These are phyloP conservation scores for Globia sparganii DNA, from an alignment of 2,888 invertebrate genomes.

Conservation along the genomic window DNA sequence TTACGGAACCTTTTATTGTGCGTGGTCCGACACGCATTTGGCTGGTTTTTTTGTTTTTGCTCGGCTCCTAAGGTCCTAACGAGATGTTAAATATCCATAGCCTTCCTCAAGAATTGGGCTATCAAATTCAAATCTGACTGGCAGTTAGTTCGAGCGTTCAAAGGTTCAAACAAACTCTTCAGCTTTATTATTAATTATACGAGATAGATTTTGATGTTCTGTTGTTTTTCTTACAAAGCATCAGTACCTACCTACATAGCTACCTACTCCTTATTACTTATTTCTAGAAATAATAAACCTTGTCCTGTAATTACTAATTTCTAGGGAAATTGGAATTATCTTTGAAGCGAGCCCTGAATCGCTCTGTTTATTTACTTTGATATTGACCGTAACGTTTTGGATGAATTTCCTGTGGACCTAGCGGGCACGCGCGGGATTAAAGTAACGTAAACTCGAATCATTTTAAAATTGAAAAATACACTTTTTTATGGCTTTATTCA, in stretches of 20 bases:
- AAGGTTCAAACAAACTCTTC: too few relatives aligned
- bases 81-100: too few relatives aligned
- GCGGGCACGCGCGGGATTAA: neutral
- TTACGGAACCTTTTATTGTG: too few relatives aligned
- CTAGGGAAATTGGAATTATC: conserved; percentile 39
- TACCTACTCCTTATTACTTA: neutral
- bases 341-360: conserved; percentile 26
- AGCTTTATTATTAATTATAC: too few relatives aligned
- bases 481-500: too few relatives aligned
- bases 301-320: conserved; percentile 22
- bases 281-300: conserved; percentile 6
- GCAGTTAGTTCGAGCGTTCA: too few relatives aligned
- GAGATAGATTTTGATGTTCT: neutral
- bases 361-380: conserved; percentile 38
- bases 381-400: conserved; percentile 56
- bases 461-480: neutral
- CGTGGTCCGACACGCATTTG: too few relatives aligned
- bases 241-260: neutral
- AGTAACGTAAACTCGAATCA: neutral
- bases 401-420: conserved; percentile 31
- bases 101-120: too few relatives aligned
- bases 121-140: too few relatives aligned
- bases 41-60: too few relatives aligned
- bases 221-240: neutral
- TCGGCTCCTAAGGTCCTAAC: too few relatives aligned